Evolutionary conservation across 2,797 vertebrate species (phyloP), one percentile per base, ranked within the genome.

Genomic region (Eulemur rubriventer): DNA sequence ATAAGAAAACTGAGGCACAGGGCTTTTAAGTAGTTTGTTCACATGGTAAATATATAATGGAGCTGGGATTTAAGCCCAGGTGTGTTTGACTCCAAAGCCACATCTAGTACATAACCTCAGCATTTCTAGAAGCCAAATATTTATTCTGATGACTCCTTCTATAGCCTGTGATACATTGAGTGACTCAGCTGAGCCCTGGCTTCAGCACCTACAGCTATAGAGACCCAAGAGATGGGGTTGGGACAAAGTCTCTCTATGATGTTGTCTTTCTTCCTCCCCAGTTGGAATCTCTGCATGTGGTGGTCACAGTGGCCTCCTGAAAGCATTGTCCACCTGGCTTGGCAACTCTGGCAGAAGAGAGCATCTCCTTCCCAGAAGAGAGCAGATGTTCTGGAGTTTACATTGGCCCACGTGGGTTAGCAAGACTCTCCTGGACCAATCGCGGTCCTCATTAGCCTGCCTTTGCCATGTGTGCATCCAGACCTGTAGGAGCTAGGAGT

Each of bases 291-390:
- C 48, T 52, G 2, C 8, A 4, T 1, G 0, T 5, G 8, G 33
- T 4, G 59, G 48, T 16, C 20, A 11, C 2, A 38, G 0, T 7
- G 41, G 59, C 38, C n/a, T 9, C 70, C 33, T 18, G 35, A 24
- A 4, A 20, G 28, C 0, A 0, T n/a, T 0, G 2, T 50, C 41
- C 3, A 0, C 7, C 28, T 50, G 30, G 33, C 30, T 70, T 13
- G 22, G 70, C 0, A 0, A 5, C 24, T 20, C 9, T n/a, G 3
- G 33, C 11, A 18, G 38, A 33, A 50, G n/a, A 92, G 8, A 80
- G 3, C 7, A 12, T 43, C 57, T n/a, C 20, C 41, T 50, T 72
- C 30, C 3, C 4, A 26, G 57, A n/a, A n/a, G 35, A 67, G 38
- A 70, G 69, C 6, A 30, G 28, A 69, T 13, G 3, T 18, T n/a